Evolutionary conservation across 2,888 invertebrate species (phyloP), one percentile per base, ranked within the genome.

Genomic region (Melipona beecheii): DNA sequence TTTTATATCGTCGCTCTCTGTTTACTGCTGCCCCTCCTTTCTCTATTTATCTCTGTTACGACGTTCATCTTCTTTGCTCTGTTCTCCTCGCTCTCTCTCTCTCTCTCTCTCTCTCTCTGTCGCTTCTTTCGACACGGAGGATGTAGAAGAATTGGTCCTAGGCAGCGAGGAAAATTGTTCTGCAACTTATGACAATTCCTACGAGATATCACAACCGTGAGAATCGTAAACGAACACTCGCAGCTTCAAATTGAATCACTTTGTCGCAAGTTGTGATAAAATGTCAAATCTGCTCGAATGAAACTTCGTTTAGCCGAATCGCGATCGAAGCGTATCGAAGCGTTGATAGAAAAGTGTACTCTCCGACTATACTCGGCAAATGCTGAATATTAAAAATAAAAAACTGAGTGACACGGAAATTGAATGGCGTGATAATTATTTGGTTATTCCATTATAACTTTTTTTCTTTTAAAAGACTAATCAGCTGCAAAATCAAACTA

Each of bases 161-260:
- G 49, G 50, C 31, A 36, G 0, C 50, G 43, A 50, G 36, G 73
- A 69, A 64, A 73, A 78, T 78, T 73, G 73, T 73, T 9, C 60
- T 69, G 64, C 81, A 56, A 79, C 72, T 81, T 79, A 62, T 69
- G 72, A 79, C 77, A 36, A 77, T 21, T 27, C 27, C 27, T 36
- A 21, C 21, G 52, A 19, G 15, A 36, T 31, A 15, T 27, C 77
- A 58, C 31, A 43, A 43, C 43, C 43, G 9, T 9, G 9, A 9
- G 21, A 64, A 77, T 72, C 49, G 17, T n/a, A 27, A 68, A 75
- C 71, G 31, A 50, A 52, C 43, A 31, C 21, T 19, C 27, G 64
- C 49, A 65, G 19, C 13, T 64, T 24, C 52, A 36, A 31, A 52
- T 27, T 49, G 62, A 66, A 68, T 81, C 72, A 60, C 43, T 74